Evolutionary conservation across 2,888 invertebrate genomes (phyloP).

Genomic region (Lathronympha strigana): DNA sequence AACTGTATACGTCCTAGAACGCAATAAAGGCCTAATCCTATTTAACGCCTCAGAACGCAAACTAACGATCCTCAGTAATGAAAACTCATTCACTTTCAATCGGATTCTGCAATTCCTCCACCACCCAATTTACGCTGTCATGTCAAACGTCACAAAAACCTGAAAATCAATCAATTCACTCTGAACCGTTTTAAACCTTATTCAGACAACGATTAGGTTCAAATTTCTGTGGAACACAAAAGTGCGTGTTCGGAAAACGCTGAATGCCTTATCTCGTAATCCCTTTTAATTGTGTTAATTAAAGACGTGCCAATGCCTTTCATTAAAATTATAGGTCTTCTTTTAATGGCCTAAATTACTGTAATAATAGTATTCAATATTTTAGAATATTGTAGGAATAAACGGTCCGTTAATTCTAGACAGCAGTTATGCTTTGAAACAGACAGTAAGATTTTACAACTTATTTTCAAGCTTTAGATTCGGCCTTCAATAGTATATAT

Average conservation of each 20-base stretch:
- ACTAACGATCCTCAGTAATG: slow-evolving; percentile 35
- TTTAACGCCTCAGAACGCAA: slow-evolving; percentile 10
- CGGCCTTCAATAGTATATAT: too few relatives aligned
- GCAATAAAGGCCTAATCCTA: slow-evolving; percentile 2
- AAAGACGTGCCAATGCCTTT: slow-evolving; percentile 41
- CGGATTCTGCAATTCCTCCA: slow-evolving; percentile 35
- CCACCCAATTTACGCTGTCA: slow-evolving; percentile 42
- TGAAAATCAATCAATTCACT: slow-evolving; percentile 35
- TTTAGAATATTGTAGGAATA: background rate
- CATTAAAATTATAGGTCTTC: slow-evolving; percentile 24
- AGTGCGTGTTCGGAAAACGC: slow-evolving; percentile 37
- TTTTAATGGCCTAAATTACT: slow-evolving; percentile 4
- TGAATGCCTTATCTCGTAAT: slow-evolving; percentile 39
- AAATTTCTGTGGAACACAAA: background rate
- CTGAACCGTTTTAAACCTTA: slow-evolving; percentile 27
- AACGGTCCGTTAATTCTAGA: background rate
- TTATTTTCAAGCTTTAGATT: too few relatives aligned
- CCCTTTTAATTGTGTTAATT: slow-evolving; percentile 42
- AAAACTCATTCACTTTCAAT: slow-evolving; percentile 37
- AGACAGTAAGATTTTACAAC: too few relatives aligned
- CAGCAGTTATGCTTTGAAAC: too few relatives aligned
- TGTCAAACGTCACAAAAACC: slow-evolving; percentile 42
- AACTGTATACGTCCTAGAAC: background rate
- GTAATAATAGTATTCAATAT: slow-evolving; percentile 7
- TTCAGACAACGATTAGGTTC: slow-evolving; percentile 5